Evolutionary conservation across 2,797 vertebrate species (phyloP).

Genomic region (Rhabdomys pumilio): DNA sequence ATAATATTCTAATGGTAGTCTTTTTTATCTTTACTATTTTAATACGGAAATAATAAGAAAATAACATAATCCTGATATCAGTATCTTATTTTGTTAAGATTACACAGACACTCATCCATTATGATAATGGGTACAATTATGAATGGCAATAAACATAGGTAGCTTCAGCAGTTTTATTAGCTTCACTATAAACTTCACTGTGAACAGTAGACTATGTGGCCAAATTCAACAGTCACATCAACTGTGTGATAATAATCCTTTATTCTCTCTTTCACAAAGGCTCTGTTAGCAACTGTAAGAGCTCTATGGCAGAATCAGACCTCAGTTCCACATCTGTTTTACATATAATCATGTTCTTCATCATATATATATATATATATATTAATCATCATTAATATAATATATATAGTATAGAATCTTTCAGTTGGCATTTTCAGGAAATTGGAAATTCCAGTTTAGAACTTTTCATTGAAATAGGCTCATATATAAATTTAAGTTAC

Average conservation of each 20-base stretch:
- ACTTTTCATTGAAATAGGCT: background rate
- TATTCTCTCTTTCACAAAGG: background rate
- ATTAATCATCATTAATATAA: too few relatives aligned
- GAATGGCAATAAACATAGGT: background rate
- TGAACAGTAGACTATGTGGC: background rate
- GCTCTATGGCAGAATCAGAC: background rate
- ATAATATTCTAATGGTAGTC: background rate
- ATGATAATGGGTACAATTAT: background rate
- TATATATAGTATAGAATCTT: background rate
- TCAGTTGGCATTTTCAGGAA: background rate
- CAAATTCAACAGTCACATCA: background rate
- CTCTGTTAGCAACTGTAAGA: background rate
- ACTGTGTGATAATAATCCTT: background rate
- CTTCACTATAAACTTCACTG: background rate
- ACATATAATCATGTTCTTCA: background rate
- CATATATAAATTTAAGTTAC: constrained; percentile 5
- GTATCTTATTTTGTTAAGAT: background rate
- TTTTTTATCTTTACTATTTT: constrained; percentile 23
- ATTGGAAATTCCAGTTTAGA: constrained; percentile 38
- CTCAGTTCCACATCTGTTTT: background rate
- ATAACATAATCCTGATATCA: background rate
- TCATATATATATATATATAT: background rate
- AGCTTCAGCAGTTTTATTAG: background rate
- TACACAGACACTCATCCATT: background rate
- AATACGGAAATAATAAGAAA: constrained; percentile 27